These are phyloP conservation scores for Hippopotamyrus pictus DNA, from an alignment of 2,797 vertebrate species.

Conservation along the genomic window DNA sequence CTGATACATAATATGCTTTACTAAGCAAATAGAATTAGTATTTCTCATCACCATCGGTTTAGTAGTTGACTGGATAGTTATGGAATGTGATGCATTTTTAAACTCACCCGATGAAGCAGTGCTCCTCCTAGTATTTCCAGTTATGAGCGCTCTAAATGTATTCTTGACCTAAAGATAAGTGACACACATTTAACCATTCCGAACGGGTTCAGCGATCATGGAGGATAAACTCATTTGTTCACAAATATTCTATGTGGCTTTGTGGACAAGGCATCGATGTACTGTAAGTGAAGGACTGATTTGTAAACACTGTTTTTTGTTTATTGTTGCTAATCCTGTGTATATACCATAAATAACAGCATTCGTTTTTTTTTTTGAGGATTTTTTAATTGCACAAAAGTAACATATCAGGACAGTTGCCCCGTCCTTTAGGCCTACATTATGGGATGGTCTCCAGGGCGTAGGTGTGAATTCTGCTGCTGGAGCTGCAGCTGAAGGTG, in stretches of 20 bases:
- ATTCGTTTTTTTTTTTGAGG: not conserved
- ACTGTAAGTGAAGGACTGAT: not conserved
- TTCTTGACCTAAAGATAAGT: not conserved
- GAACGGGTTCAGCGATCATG: not conserved
- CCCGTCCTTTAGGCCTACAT: not conserved
- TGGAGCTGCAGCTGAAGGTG: conserved; percentile 43
- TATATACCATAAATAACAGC: not conserved
- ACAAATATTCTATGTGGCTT: not conserved
- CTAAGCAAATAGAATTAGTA: not conserved
- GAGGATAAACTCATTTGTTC: not conserved
- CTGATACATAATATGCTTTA: not conserved
- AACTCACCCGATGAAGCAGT: not conserved
- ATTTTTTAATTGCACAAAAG: not conserved
- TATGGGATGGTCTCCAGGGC: not conserved
- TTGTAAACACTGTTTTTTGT: not conserved
- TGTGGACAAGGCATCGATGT: not conserved
- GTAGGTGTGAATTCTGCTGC: conserved; percentile 38
- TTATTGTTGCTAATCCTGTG: not conserved
- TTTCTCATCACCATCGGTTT: not conserved
- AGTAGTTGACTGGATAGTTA: not conserved
- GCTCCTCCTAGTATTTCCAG: not conserved
- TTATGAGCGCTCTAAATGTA: not conserved
- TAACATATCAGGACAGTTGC: not conserved
- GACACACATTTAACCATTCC: not conserved
- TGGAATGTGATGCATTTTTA: not conserved